A percentile compares a stretch with the other conserved stretches of the same genome.
Evolutionary conservation across 2,888 invertebrate genomes (phyloP).

Genomic region (Cosmopolites sordidus): DNA sequence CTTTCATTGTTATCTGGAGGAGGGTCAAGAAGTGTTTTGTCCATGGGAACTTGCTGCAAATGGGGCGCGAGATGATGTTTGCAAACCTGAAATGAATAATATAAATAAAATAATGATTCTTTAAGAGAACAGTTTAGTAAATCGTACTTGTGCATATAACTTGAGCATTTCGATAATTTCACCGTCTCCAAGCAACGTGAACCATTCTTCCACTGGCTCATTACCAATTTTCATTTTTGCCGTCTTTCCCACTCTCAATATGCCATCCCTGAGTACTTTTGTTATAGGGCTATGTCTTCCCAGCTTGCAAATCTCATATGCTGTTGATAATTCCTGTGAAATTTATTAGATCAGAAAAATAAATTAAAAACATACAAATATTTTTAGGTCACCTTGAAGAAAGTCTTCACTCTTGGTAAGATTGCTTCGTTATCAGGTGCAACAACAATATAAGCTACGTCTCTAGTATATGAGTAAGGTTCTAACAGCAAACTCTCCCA

Average conservation of each 20-base stretch:
- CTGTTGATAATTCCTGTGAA: conserved; percentile 73
- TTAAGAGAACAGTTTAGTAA: too few relatives aligned
- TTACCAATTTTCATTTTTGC: conserved; percentile 58
- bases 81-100: conserved; percentile 52
- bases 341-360: too few relatives aligned
- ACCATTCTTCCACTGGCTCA: conserved; percentile 83
- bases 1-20: conserved; percentile 56
- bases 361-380: background rate
- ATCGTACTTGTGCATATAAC: conserved; percentile 76
- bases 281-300: conserved; percentile 91
- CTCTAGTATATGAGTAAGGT: conserved; percentile 91
- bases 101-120: too few relatives aligned
- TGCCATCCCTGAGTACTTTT: conserved; percentile 78
- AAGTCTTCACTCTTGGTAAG: conserved; percentile 71
- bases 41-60: conserved; percentile 68
- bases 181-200: conserved; percentile 75
- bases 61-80: conserved; percentile 73
- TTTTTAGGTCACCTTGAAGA: conserved; percentile 61
- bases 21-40: conserved; percentile 67
- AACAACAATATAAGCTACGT: conserved; percentile 91
- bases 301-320: conserved; percentile 91
- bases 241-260: conserved; percentile 74
- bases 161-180: conserved; percentile 78
- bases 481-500: conserved; percentile 98
- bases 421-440: conserved; percentile 89